Percentiles rank a stretch among this genome's conserved stretches.
These are phyloP conservation scores for Malacosoma neustria DNA, from an alignment of 2,888 invertebrate species.

Conservation along the genomic window DNA sequence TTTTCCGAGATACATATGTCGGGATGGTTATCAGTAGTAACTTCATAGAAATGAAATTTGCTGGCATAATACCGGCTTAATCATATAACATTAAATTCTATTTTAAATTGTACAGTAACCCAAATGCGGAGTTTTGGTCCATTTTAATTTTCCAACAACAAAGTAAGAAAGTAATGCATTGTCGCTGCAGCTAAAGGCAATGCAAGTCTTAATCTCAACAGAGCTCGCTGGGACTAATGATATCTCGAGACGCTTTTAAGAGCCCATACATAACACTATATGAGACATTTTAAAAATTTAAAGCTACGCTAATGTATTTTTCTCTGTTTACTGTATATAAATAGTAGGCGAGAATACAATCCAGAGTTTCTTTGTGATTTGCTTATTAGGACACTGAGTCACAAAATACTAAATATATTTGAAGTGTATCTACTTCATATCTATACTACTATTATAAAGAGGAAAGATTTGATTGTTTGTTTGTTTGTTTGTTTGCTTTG, in stretches of 20 bases:
- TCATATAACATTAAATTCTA: too few relatives aligned
- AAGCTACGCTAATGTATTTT: slow-evolving; percentile 67
- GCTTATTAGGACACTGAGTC: too few relatives aligned
- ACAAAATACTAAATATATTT: too few relatives aligned
- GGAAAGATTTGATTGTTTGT: too few relatives aligned
- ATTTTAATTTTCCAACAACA: slow-evolving; percentile 36
- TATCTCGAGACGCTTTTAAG: slow-evolving; percentile 68
- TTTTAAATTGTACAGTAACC: too few relatives aligned
- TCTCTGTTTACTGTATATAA: slow-evolving; percentile 67
- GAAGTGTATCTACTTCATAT: too few relatives aligned
- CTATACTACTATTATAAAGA: too few relatives aligned
- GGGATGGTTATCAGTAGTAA: too few relatives aligned
- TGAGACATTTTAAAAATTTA: slow-evolving; percentile 74
- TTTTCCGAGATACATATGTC: too few relatives aligned
- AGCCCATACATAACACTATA: slow-evolving; percentile 70
- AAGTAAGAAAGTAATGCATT: slow-evolving; percentile 34
- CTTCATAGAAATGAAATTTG: too few relatives aligned
- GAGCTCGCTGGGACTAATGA: slow-evolving; percentile 58
- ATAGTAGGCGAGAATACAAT: slow-evolving; percentile 61
- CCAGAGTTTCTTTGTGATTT: slow-evolving; percentile 49
- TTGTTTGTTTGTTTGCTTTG: too few relatives aligned
- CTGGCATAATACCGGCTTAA: too few relatives aligned
- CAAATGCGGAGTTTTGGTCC: slow-evolving; percentile 16
- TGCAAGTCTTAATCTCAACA: slow-evolving; percentile 60
- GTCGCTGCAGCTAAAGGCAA: slow-evolving; percentile 36